Percentiles rank a stretch among this genome's conserved stretches.
Evolutionary conservation across 2,888 invertebrate species (phyloP).

Genomic region (Trichogramma evanescens): DNA sequence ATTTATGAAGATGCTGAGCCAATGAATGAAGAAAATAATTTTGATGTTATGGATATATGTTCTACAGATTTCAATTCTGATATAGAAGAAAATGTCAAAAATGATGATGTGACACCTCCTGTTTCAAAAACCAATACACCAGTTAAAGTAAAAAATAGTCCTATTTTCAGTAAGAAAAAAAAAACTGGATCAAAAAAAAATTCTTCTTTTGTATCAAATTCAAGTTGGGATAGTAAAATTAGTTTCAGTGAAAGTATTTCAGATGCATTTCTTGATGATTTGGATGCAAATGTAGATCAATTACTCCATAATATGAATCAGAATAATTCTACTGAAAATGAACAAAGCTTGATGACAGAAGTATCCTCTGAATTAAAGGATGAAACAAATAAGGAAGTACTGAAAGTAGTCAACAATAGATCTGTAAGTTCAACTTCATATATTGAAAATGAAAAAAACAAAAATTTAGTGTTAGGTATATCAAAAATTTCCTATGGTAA

Average conservation of each 20-base stretch:
- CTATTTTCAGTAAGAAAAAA: slow-evolving; percentile 16
- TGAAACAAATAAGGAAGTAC: background rate
- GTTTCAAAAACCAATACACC: background rate
- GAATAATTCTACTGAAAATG: slow-evolving; percentile 10
- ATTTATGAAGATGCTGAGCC: too few species aligned
- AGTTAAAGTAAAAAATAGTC: slow-evolving; percentile 14
- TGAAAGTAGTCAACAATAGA: slow-evolving; percentile 9
- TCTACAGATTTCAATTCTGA: slow-evolving; percentile 13
- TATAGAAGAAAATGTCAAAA: slow-evolving; percentile 8
- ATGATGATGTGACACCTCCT: slow-evolving; percentile 3
- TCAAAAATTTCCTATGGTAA: slow-evolving; percentile 23
- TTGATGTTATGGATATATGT: slow-evolving; percentile 12
- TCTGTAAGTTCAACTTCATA: background rate
- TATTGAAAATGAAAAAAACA: background rate
- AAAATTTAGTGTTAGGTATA: slow-evolving; percentile 5
- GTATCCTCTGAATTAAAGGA: slow-evolving; percentile 4
- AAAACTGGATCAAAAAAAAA: slow-evolving; percentile 11
- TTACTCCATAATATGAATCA: background rate
- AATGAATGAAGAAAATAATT: slow-evolving; percentile 5
- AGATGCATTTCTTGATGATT: background rate
- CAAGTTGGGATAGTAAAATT: slow-evolving; percentile 11
- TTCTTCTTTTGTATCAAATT: slow-evolving; percentile 11
- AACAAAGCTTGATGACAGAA: background rate
- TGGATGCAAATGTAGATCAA: background rate
- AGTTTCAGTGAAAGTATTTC: background rate